These are phyloP conservation scores for Catagonus wagneri DNA, from an alignment of 2,113 vertebrate species.

Conservation along the genomic window DNA sequence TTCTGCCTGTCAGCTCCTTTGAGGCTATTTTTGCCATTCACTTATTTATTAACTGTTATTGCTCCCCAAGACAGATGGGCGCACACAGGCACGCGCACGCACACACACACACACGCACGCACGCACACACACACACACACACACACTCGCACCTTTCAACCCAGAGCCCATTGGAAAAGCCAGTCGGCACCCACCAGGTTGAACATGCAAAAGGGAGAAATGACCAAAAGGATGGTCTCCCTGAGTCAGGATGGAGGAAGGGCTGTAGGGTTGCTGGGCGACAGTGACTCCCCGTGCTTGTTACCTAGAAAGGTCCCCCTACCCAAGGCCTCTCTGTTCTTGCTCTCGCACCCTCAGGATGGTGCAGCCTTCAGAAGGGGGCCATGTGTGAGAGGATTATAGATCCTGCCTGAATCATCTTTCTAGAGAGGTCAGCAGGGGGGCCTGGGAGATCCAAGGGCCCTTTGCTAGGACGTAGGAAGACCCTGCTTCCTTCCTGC, in stretches of 20 bases:
- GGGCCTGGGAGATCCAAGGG: background rate
- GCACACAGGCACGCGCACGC: accelerated
- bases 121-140: background rate
- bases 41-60: conserved; percentile 83
- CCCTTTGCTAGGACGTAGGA: background rate
- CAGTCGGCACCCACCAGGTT: background rate
- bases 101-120: accelerated
- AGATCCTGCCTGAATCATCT: background rate
- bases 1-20: conserved; percentile 83
- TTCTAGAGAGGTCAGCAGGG: background rate
- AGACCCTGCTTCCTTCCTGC: background rate
- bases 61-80: conserved; percentile 79
- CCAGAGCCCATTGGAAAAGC: background rate
- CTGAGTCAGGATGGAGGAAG: background rate
- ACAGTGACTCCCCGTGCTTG: background rate
- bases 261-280: background rate
- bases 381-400: background rate
- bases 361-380: background rate
- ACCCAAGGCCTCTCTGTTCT: background rate
- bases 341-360: background rate
- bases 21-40: conserved; percentile 84
- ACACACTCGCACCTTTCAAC: background rate
- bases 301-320: too few species aligned
- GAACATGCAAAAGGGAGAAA: background rate
- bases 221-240: background rate